Conservation (phyloP, 2,113 vertebrate species). For the Trachemys scripta region DNA sequence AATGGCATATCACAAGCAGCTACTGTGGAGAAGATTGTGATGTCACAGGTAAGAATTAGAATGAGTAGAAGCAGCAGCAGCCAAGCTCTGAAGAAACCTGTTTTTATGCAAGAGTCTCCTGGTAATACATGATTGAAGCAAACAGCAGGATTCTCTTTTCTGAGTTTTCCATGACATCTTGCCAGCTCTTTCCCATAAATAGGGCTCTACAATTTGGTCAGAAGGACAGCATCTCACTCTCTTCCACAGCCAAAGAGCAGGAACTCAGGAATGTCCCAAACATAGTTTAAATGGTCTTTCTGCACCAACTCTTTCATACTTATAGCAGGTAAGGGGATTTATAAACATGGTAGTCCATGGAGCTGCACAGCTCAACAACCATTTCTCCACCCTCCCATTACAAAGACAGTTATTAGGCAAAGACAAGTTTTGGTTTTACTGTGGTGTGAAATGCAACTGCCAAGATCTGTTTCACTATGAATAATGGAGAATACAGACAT, state of each 20-base stretch:
- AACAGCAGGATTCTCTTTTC: background rate
- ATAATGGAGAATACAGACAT: background rate
- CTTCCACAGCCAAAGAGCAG: background rate
- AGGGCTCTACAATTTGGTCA: background rate
- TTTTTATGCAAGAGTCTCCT: background rate
- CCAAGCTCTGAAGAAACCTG: background rate
- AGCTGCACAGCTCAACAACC: background rate
- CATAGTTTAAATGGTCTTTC: background rate
- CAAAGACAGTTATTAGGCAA: background rate
- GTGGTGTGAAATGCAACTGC: background rate
- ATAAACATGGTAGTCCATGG: background rate
- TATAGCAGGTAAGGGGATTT: background rate
- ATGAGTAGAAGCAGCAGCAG: background rate
- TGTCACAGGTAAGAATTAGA: background rate
- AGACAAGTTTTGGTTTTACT: background rate
- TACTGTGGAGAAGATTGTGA: background rate
- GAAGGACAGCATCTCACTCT: background rate
- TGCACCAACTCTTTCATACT: background rate
- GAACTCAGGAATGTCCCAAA: background rate
- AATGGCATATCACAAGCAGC: background rate
- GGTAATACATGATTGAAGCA: background rate
- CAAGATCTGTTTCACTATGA: background rate
- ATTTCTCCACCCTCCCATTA: background rate
- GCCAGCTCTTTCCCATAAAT: background rate
- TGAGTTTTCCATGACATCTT: background rate